These are phyloP conservation scores for Anolis carolinensis DNA, from an alignment of 2,113 vertebrate species.

Conservation along the genomic window DNA sequence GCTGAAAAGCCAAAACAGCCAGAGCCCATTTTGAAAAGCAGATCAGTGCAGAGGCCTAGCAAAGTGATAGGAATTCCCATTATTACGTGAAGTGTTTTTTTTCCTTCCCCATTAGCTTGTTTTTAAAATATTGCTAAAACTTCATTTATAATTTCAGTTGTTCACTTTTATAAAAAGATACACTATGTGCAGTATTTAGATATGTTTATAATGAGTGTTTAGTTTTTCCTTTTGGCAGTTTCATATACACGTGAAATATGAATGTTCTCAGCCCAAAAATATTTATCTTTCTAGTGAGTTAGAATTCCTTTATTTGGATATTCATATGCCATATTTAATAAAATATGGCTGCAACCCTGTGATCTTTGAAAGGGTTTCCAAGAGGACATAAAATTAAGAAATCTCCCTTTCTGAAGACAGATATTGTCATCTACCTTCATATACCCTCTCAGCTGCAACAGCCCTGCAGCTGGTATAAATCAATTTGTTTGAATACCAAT, in stretches of 20 bases:
- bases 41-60: too few relatives aligned
- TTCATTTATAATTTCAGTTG: neutral
- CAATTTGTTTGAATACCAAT: too few relatives aligned
- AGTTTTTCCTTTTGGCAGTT: neutral
- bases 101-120: neutral
- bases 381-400: too few relatives aligned
- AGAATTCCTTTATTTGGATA: too few relatives aligned
- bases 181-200: neutral
- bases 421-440: too few relatives aligned
- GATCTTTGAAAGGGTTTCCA: too few relatives aligned
- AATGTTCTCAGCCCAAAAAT: neutral
- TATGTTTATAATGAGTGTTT: neutral
- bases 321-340: too few relatives aligned
- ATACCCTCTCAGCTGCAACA: too few relatives aligned
- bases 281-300: neutral
- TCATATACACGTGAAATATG: neutral
- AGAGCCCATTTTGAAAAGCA: too few relatives aligned
- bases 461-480: too few relatives aligned
- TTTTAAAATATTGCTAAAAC: neutral
- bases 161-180: neutral
- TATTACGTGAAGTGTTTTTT: neutral
- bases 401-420: too few relatives aligned
- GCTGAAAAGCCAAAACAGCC: too few relatives aligned
- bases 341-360: neutral
- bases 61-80: neutral